A percentile compares a stretch with the other conserved stretches of the same genome.
phyloP scores from a whole-genome alignment of 2,797 vertebrate genomes.

The Semaprochilodus insignis region DNA sequence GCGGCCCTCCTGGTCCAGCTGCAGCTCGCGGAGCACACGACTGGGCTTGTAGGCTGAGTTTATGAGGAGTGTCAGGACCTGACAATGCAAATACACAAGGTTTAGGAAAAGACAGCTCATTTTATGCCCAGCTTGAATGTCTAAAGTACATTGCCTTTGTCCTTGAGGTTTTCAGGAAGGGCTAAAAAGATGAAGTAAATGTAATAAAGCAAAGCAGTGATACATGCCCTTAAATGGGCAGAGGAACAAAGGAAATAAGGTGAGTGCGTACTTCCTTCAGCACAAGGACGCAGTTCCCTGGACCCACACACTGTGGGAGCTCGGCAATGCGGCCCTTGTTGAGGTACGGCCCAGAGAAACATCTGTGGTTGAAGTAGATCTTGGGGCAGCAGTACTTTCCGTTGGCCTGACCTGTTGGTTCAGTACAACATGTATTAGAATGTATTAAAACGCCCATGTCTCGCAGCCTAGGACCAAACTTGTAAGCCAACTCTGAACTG shows the following conservation, averaged over 20 bases:
- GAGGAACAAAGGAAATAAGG: not conserved
- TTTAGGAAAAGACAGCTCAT: not conserved
- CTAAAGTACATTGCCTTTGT: not conserved
- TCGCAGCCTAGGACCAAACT: no score
- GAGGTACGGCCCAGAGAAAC: conserved; percentile 98
- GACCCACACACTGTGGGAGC: conserved; percentile 95
- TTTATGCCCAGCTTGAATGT: not conserved
- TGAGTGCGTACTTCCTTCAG: conserved; percentile 90
- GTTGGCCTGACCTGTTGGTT: conserved; percentile 83
- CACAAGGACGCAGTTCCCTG: conserved; percentile 96
- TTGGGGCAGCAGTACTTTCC: conserved; percentile 98
- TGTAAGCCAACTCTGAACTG: no score
- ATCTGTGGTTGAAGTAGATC: conserved; percentile 99
- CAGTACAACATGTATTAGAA: conserved; percentile 30
- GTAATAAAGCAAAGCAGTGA: no score
- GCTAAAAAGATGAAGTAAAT: not conserved
- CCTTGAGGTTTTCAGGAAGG: not conserved
- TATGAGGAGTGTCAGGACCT: conserved; percentile 95
- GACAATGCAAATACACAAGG: conserved; percentile 37
- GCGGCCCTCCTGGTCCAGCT: conserved; percentile 93
- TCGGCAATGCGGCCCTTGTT: conserved; percentile 99
- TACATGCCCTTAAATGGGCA: no score
- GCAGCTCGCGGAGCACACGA: conserved; percentile 94
- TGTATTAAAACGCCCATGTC: not conserved
- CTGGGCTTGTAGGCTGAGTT: conserved; percentile 98